These are phyloP conservation scores for Cantharis rustica DNA, from an alignment of 2,888 invertebrate genomes.

Conservation along the genomic window DNA sequence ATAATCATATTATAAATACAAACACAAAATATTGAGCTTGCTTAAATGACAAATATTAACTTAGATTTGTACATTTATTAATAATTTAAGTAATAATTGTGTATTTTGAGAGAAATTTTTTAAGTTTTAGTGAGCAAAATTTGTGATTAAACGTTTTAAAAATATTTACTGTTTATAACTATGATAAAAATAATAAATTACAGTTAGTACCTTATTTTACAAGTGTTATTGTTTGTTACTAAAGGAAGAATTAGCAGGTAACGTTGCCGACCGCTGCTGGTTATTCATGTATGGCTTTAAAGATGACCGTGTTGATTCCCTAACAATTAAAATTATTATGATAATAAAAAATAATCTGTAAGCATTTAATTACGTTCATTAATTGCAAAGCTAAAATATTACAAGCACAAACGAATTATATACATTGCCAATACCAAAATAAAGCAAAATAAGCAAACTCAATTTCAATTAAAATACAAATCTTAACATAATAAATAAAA, in stretches of 20 bases:
- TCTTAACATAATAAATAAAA: background rate
- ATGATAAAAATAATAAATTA: constrained; percentile 23
- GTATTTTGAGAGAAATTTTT: background rate
- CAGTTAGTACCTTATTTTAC: constrained; percentile 22
- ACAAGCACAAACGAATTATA: background rate
- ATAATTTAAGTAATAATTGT: constrained; percentile 17
- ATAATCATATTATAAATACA: constrained; percentile 3
- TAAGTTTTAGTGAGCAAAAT: constrained; percentile 13
- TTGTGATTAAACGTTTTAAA: background rate
- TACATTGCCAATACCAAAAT: background rate
- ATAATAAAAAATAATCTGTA: constrained; percentile 5
- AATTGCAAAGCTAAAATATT: constrained; percentile 9
- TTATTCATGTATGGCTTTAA: constrained; percentile 74
- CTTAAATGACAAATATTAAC: constrained; percentile 14
- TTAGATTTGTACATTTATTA: constrained; percentile 27
- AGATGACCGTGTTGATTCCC: constrained; percentile 80
- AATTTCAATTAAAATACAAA: background rate
- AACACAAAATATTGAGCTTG: constrained; percentile 17
- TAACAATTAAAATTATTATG: constrained; percentile 52
- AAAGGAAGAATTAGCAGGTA: constrained; percentile 83
- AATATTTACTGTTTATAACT: constrained; percentile 2
- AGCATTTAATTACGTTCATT: background rate
- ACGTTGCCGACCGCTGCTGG: constrained; percentile 84
- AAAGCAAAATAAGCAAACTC: background rate
- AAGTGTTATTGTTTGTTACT: constrained; percentile 58